A percentile compares a stretch with the other conserved stretches of the same genome.
Evolutionary conservation across 2,113 vertebrate species (phyloP).

Genomic region (Ardeotis arabs): DNA sequence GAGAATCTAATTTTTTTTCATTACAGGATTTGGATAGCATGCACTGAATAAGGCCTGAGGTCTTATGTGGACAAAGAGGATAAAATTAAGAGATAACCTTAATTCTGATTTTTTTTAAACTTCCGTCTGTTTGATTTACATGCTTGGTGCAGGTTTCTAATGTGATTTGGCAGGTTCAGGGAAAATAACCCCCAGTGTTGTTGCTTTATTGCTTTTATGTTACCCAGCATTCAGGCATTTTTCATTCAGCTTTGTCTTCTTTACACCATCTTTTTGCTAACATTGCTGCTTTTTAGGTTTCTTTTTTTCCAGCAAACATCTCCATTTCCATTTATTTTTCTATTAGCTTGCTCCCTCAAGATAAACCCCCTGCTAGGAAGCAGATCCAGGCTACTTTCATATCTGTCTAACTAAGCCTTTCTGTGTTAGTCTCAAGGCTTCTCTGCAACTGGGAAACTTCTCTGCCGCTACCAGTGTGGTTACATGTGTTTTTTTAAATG

Average conservation of each 20-base stretch:
- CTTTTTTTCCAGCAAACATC: background rate
- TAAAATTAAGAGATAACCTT: background rate
- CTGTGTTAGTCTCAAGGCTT: background rate
- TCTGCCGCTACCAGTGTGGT: background rate
- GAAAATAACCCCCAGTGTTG: background rate
- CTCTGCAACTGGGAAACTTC: background rate
- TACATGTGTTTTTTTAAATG: background rate
- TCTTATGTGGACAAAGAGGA: background rate
- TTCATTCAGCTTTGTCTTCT: background rate
- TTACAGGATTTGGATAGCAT: background rate
- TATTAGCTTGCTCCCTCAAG: background rate
- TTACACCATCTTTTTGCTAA: background rate
- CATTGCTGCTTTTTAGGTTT: background rate
- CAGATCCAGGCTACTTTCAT: background rate
- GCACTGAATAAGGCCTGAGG: background rate
- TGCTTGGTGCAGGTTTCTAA: background rate
- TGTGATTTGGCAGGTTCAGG: background rate
- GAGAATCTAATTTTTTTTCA: background rate
- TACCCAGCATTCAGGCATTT: background rate
- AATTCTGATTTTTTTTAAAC: background rate
- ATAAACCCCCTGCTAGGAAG: background rate
- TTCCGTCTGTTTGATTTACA: background rate
- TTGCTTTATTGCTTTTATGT: slow-evolving; percentile 19
- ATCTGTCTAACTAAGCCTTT: background rate
- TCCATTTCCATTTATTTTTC: slow-evolving; percentile 9